Evolutionary conservation across 2,113 vertebrate genomes (phyloP), one percentile per base, ranked within the genome.

Genomic region (Ursus arctos): DNA sequence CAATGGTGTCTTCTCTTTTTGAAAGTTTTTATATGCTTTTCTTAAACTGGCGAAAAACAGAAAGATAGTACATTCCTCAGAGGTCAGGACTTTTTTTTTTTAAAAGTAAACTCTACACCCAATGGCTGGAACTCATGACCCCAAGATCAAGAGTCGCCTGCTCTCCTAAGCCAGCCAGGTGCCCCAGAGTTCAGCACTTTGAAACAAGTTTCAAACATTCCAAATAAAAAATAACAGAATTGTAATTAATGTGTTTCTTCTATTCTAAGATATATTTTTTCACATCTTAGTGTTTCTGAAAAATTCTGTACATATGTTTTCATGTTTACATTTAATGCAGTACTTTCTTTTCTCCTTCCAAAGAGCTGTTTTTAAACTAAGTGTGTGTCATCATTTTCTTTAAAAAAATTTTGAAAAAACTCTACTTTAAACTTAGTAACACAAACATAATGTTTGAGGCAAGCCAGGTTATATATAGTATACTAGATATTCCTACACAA

Each of bases 401-500:
- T 6, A 94, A 85, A 55, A 82, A 36, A 51, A 14, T 26, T 24
- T 51, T 18, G 31, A 85, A 61, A 59, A 67, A 67, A 57, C 14
- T 69, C 19, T 49, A 65, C 24, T 67, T 67, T 91, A 92, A 87
- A 91, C 79, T 51, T 61, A 61, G 53, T 88, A 92, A 79, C 28
- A 81, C 22, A 90, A 76, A 74, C 47, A 69, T 63, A 83, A 79
- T 95, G 83, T 81, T 72, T 72, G n/a, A 87, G 72, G 36, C 72
- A 96, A 94, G 47, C 16, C 67, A 94, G 47, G 55, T 80, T 89
- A 97, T 95, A 96, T 84, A 55, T 9, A 94, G 14, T 91, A 89
- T n/a, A 80, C 14, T 77, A 92, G 63, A 86, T 92, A 49, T 63
- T 43, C 36, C 72, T 86, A 86, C 95, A 96, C 13, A 91, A 88